These are phyloP conservation scores for Zaprionus davidi DNA, from an alignment of 1,140 invertebrate species.

Conservation along the genomic window DNA sequence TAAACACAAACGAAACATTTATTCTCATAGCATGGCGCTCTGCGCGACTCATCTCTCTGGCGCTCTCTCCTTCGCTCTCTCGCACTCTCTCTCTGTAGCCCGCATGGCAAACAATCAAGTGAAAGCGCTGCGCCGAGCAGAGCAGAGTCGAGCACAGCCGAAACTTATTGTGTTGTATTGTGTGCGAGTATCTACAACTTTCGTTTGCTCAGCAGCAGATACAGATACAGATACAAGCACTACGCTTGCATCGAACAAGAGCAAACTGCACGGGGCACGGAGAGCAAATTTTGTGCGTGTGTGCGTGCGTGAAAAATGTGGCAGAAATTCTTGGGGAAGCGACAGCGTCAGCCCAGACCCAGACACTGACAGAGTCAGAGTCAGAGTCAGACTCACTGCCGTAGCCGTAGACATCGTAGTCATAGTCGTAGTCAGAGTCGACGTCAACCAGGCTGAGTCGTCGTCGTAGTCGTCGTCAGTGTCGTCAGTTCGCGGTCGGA, in stretches of 20 bases:
- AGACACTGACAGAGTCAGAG: conserved; percentile 45
- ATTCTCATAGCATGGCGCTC: conserved; percentile 31
- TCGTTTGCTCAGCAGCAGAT: conserved; percentile 39
- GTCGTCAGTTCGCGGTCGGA: conserved; percentile 41
- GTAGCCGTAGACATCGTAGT: conserved; percentile 14
- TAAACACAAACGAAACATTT: conserved; percentile 73
- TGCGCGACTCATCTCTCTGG: conserved; percentile 12
- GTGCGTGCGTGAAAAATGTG: conserved; percentile 34
- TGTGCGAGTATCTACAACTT: conserved; percentile 55
- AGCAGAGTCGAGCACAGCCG: conserved; percentile 29
- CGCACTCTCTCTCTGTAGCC: conserved; percentile 53
- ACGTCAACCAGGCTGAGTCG: conserved; percentile 33
- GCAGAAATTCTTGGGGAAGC: conserved; percentile 72
- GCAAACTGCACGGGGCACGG: conserved; percentile 77
- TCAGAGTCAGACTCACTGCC: conserved; percentile 39
- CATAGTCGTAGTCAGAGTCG: conserved; percentile 28
- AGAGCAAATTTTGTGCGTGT: conserved; percentile 20
- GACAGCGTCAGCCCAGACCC: conserved; percentile 46
- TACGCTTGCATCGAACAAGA: conserved; percentile 51
- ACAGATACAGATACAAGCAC: conserved; percentile 42
- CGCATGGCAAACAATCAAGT: conserved; percentile 77
- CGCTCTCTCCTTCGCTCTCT: conserved; percentile 4
- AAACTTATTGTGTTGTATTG: conserved; percentile 61
- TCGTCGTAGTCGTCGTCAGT: conserved; percentile 23
- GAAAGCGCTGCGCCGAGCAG: conserved; percentile 65